Conservation (phyloP, 2,113 vertebrate genomes). For the Montifringilla adamsi region DNA sequence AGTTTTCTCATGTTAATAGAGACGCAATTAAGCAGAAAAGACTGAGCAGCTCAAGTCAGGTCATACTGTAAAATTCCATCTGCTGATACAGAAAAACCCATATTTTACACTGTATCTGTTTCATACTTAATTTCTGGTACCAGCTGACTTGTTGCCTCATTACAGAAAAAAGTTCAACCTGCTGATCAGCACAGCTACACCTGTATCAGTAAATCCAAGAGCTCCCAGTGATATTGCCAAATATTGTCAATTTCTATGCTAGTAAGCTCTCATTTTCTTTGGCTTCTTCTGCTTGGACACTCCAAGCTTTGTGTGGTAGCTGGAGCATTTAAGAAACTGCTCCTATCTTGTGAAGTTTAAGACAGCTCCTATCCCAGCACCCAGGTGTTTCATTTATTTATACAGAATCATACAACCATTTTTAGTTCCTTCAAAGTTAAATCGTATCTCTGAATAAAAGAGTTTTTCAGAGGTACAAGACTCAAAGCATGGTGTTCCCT, state of each 20-base stretch:
- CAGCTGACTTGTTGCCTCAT: background rate
- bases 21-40: background rate
- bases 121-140: background rate
- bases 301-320: background rate
- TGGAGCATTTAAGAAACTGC: background rate
- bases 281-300: background rate
- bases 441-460: background rate
- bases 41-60: background rate
- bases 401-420: background rate
- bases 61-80: background rate
- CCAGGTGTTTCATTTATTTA: background rate
- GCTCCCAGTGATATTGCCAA: background rate
- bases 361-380: background rate
- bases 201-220: background rate
- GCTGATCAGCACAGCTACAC: background rate
- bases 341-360: background rate
- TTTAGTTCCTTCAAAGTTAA: background rate
- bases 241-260: background rate
- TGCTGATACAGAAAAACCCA: background rate
- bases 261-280: background rate
- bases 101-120: background rate
- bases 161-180: background rate
- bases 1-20: background rate
- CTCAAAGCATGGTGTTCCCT: background rate
- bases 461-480: background rate